A percentile compares a stretch with the other conserved stretches of the same genome.
phyloP scores from a whole-genome alignment of 2,888 invertebrate species.

The Andrena marginata region DNA sequence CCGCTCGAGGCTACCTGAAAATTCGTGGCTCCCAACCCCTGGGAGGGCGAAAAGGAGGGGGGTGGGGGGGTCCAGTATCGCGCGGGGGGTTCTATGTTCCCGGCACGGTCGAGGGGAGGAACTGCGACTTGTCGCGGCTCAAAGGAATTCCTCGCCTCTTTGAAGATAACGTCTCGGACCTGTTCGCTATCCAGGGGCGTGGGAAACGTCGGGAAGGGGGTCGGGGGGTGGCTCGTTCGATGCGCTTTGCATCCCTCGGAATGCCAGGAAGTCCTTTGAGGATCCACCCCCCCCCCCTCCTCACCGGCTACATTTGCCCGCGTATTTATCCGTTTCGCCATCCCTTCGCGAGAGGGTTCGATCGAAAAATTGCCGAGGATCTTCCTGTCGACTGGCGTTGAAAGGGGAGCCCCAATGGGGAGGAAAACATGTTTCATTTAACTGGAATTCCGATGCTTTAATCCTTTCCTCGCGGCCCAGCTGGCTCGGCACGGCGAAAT shows the following conservation, averaged over 20 bases:
- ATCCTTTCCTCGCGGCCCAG: background rate
- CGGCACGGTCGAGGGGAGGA: background rate
- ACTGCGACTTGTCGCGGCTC: background rate
- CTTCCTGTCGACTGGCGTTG: background rate
- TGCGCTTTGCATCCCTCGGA: constrained; percentile 15
- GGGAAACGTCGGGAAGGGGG: background rate
- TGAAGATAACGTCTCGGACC: constrained; percentile 47
- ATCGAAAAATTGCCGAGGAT: constrained; percentile 1
- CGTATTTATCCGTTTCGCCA: constrained; percentile 28
- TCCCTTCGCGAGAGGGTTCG: background rate
- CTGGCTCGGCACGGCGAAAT: background rate
- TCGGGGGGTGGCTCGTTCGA: background rate
- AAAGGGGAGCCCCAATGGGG: no score
- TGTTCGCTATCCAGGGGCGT: constrained; percentile 33
- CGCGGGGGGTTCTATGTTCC: background rate
- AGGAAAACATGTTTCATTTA: constrained; percentile 1
- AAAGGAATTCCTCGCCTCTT: constrained; percentile 36
- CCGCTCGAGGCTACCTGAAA: background rate
- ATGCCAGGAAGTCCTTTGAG: constrained; percentile 53
- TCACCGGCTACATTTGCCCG: constrained; percentile 25
- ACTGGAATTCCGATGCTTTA: background rate
- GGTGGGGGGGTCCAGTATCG: background rate
- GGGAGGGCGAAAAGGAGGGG: background rate
- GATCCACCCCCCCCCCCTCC: background rate
- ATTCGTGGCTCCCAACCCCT: background rate